Percentiles rank a stretch among this genome's conserved stretches.
These are phyloP conservation scores for Diaperis boleti DNA, from an alignment of 2,888 invertebrate genomes.

Conservation along the genomic window DNA sequence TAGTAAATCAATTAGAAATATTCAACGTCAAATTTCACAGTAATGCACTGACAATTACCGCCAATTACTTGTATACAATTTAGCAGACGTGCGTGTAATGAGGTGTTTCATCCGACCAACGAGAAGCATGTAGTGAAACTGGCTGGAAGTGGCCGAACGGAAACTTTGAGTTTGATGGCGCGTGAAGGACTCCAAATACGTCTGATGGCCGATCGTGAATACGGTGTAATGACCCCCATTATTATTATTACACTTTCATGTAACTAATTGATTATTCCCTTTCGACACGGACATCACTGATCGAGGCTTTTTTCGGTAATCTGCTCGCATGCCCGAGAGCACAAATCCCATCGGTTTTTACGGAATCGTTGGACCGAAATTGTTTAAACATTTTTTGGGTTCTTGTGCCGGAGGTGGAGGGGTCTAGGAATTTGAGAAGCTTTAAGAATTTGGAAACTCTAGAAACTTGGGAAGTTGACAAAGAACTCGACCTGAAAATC, in stretches of 20 bases:
- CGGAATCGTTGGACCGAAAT: no score
- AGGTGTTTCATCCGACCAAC: conserved; percentile 43
- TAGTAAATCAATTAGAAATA: conserved; percentile 40
- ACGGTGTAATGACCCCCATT: conserved; percentile 36
- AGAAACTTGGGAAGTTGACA: no score
- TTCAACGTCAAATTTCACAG: conserved; percentile 42
- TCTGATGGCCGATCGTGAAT: conserved; percentile 36
- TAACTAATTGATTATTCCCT: conserved; percentile 36
- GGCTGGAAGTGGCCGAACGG: conserved; percentile 33
- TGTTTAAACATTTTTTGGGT: no score
- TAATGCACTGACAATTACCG: conserved; percentile 41
- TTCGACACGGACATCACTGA: neutral
- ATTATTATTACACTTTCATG: conserved; percentile 36
- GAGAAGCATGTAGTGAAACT: conserved; percentile 30
- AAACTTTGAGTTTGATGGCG: conserved; percentile 39
- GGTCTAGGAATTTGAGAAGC: no score
- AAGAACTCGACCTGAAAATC: no score
- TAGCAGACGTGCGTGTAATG: conserved; percentile 44
- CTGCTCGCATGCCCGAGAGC: no score
- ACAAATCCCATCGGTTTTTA: no score
- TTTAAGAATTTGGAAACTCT: no score
- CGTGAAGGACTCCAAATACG: conserved; percentile 41
- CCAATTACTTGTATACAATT: conserved; percentile 43
- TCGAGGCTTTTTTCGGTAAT: neutral
- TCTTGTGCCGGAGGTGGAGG: no score